Evolutionary conservation across 1,140 invertebrate genomes (phyloP), one percentile per base, ranked within the genome.

Genomic region (Leguminivora glycinivorella): DNA sequence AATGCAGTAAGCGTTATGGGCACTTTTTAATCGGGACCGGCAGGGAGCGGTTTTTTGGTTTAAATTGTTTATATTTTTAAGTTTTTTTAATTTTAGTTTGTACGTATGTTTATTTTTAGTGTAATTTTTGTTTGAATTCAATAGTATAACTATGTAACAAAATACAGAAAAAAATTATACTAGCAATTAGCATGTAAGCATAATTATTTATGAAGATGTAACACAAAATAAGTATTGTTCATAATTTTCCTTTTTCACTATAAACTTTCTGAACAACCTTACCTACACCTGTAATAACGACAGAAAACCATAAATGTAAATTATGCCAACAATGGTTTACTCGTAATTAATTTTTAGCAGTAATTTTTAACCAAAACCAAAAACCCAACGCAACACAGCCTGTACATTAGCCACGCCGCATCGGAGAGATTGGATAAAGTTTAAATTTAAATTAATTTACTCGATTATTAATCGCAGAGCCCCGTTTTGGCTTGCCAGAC

Each of bases 391-490:
- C 58, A 58, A 72, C 73, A 74, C 83, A 83, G 70, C 74, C 85
- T 87, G 82, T 88, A 84, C 73, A 73, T 70, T 79, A 80, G 71
- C 77, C 83, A 72, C 68, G 70, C 47, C 40, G 17, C 26, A 78
- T 71, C 77, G 72, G 81, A 85, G 75, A 79, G 81, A 81, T 84
- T 83, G 77, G 79, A 80, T 75, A 84, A 87, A 90, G 83, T 88
- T 89, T 80, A 74, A 80, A 84, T 89, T 85, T 80, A 84, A 89
- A 86, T 90, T 84, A 87, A 90, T 89, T 90, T 89, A 83, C 82
- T 79, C 85, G 87, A 88, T 88, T 90, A 90, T 89, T 90, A 89
- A 89, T 87, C 88, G 88, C 84, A 80, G 87, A 83, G 85, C 83
- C 82, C 79, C 74, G 83, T 81, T 87, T 75, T 75, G 71, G 70